These are phyloP conservation scores for Rhyacophila brunnea DNA, from an alignment of 1,140 invertebrate genomes.

Conservation along the genomic window DNA sequence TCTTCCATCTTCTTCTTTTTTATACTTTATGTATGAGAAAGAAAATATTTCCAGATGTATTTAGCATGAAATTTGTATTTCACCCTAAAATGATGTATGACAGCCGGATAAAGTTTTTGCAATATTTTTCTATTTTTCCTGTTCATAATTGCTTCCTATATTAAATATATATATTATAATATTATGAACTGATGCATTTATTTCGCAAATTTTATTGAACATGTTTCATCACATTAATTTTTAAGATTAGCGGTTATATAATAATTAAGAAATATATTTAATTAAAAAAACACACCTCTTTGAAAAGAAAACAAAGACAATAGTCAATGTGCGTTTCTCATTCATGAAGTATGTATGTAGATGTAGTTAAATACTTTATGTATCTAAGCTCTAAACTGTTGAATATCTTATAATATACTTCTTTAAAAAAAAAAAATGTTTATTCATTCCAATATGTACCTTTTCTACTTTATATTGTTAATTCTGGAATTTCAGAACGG, in stretches of 20 bases:
- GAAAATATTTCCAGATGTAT: too few species aligned
- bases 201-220: slow-evolving; percentile 3
- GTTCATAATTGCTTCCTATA: not conserved
- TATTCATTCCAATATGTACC: too few species aligned
- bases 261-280: too few species aligned
- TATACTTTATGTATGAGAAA: too few species aligned
- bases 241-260: slow-evolving; percentile 1
- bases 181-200: slow-evolving; percentile 15
- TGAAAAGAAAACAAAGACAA: slow-evolving; percentile 25
- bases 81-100: too few species aligned
- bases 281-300: slow-evolving; percentile 10
- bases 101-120: too few species aligned
- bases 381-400: slow-evolving; percentile 20
- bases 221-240: slow-evolving; percentile 9
- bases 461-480: too few species aligned
- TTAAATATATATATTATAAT: not conserved
- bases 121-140: slow-evolving; percentile 4
- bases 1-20: too few species aligned
- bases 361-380: slow-evolving; percentile 19
- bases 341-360: slow-evolving; percentile 25
- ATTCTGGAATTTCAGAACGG: too few species aligned
- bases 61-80: too few species aligned
- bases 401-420: slow-evolving; percentile 28
- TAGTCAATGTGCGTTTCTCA: slow-evolving; percentile 24
- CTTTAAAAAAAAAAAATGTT: slow-evolving; percentile 19